Percentiles rank a stretch among this genome's conserved stretches.
Conservation (phyloP, 2,113 vertebrate genomes). For the Lepisosteus osseus region DNA sequence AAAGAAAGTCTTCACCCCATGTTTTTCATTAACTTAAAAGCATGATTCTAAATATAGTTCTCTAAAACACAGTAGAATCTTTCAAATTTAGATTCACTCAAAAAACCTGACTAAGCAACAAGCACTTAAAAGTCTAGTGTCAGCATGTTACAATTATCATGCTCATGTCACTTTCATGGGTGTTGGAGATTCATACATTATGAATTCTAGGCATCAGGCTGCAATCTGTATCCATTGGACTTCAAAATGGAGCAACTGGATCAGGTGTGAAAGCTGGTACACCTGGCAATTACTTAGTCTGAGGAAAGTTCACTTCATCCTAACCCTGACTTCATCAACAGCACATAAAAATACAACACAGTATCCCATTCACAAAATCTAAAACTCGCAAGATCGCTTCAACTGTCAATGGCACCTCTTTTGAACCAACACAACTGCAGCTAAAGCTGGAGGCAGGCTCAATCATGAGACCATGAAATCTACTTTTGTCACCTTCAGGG, state of each 20-base stretch:
- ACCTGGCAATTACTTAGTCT: not conserved
- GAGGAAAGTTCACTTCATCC: not conserved
- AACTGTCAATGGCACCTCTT: too few relatives aligned
- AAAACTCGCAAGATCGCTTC: too few relatives aligned
- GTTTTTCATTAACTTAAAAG: too few relatives aligned
- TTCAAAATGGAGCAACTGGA: slow-evolving; percentile 16
- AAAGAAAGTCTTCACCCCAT: too few relatives aligned
- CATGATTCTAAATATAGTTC: too few relatives aligned
- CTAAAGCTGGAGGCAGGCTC: not conserved
- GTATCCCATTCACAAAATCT: too few relatives aligned
- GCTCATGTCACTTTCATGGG: not conserved
- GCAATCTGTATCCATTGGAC: slow-evolving; percentile 10
- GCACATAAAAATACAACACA: not conserved
- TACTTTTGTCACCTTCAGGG: too few relatives aligned
- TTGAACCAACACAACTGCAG: too few relatives aligned
- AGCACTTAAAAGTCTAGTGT: not conserved
- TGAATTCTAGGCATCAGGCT: slow-evolving; percentile 28
- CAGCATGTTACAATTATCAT: not conserved
- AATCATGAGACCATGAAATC: not conserved
- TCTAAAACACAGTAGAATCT: too few relatives aligned
- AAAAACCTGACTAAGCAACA: too few relatives aligned
- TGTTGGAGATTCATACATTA: slow-evolving; percentile 33
- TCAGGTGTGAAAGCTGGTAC: slow-evolving; percentile 14
- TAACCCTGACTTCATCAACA: too few relatives aligned
- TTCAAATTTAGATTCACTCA: too few relatives aligned